Percentiles rank a stretch among this genome's conserved stretches.
Conservation (phyloP, 1,140 invertebrate genomes). For the Drosophila busckii region DNA sequence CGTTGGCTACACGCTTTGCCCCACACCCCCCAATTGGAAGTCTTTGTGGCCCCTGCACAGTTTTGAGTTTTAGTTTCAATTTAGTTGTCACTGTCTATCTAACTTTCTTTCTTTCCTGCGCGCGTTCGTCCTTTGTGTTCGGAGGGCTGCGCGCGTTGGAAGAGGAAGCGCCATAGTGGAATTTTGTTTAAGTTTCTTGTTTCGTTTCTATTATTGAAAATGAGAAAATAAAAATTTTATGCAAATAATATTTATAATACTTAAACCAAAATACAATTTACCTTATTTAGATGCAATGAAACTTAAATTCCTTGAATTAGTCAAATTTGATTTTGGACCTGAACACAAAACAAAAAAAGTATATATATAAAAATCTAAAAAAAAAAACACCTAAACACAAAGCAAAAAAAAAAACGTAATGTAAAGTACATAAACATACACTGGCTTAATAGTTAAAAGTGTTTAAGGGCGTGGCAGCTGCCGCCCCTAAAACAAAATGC, state of each 20-base stretch:
- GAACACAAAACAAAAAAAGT: constrained; percentile 51
- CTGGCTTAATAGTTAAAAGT: constrained; percentile 68
- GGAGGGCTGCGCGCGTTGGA: neutral
- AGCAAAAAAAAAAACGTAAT: constrained; percentile 21
- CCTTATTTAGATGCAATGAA: constrained; percentile 77
- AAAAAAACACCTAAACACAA: constrained; percentile 23
- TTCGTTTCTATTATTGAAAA: constrained; percentile 74
- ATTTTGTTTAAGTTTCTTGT: constrained; percentile 77
- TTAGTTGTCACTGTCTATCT: constrained; percentile 29
- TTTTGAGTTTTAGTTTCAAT: constrained; percentile 35
- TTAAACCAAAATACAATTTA: constrained; percentile 68
- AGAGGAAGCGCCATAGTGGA: constrained; percentile 61
- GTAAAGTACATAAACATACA: constrained; percentile 25
- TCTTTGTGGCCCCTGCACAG: constrained; percentile 16
- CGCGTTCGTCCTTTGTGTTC: neutral
- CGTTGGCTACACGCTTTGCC: constrained; percentile 43
- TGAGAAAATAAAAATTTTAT: constrained; percentile 67
- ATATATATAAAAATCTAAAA: constrained; percentile 29
- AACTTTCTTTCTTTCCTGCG: neutral
- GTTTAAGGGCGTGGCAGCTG: constrained; percentile 16
- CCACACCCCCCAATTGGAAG: neutral
- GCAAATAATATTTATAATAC: constrained; percentile 65
- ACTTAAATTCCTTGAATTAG: constrained; percentile 78
- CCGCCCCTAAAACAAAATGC: too few species aligned
- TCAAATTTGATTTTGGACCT: constrained; percentile 78